Conservation (phyloP, 2,113 vertebrate species). For the Athene noctua region DNA sequence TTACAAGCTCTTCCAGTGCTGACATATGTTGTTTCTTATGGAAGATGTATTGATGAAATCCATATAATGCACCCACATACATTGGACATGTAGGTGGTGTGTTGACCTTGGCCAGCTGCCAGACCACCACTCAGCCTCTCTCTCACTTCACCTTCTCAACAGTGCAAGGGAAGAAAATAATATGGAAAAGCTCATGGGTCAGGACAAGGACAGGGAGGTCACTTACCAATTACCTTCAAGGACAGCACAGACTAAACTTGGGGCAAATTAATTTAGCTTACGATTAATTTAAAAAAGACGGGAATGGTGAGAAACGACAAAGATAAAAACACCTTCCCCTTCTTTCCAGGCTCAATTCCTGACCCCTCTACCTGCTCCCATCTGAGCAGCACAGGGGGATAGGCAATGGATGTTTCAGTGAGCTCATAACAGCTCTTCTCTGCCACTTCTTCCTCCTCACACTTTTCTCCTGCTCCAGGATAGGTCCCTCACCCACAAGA, state of each 20-base stretch:
- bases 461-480: background rate
- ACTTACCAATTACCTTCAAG: background rate
- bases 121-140: fast-evolving
- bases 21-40: background rate
- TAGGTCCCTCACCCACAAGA: background rate
- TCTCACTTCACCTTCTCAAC: background rate
- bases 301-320: background rate
- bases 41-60: background rate
- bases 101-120: background rate
- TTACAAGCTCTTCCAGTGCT: background rate
- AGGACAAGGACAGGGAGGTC: background rate
- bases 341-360: background rate
- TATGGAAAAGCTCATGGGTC: fast-evolving
- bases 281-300: background rate
- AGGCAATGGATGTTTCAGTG: background rate
- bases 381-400: fast-evolving
- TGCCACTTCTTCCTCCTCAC: background rate
- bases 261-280: background rate
- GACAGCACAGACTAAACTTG: background rate
- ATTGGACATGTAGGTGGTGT: background rate
- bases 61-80: background rate
- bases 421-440: background rate
- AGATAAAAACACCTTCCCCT: background rate
- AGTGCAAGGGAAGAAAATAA: background rate
- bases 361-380: fast-evolving